Base-by-base conservation (phyloP, 1,140 invertebrate species). In the Lordiphosa mommai region DNA sequence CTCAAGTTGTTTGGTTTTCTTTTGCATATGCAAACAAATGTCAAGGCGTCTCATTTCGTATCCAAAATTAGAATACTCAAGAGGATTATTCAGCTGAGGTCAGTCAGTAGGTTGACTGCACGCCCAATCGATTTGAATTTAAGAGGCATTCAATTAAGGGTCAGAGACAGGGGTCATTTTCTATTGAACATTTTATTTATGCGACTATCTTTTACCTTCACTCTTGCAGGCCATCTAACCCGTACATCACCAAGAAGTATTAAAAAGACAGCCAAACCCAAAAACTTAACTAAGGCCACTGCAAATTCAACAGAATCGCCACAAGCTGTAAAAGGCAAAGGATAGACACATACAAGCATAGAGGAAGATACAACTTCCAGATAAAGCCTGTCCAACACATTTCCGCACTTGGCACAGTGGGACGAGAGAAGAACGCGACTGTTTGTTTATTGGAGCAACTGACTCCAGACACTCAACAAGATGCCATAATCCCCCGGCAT, bases 351-450 rank as follows among this genome's bases (percentile, higher is more conserved):
- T 14, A 50, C 53, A 53, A 64, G 52, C 38, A 46, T 29, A 70
- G 48, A 20, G 40, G 32, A 29, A 69, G 69, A 73, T 70, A 63
- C 76, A 60, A 71, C 56, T 52, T 40, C 49, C 41, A 80, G 76
- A 80, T 82, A 80, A 58, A 63, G 38, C 48, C 41, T 17, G 30
- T 20, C 36, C 58, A 56, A 53, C 51, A 79, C 74, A 69, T 69
- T 79, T 79, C 64, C 63, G 73, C 63, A 77, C 52, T 61, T 38
- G 34, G 61, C 58, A 80, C 74, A 80, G 74, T 80, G 74, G 74
- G 69, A 61, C 74, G 74, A 70, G 43, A 48, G 10, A 2, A n/a
- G 33, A 5, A 40, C 8, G 55, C 38, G 50, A 23, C 55, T 73
- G 49, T 58, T 72, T 72, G 51, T 69, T 65, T 69, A 59, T 32